Percentiles rank a stretch among this genome's conserved stretches.
Conservation (phyloP, 2,888 invertebrate species). For the Callyntrura guangdongensis region DNA sequence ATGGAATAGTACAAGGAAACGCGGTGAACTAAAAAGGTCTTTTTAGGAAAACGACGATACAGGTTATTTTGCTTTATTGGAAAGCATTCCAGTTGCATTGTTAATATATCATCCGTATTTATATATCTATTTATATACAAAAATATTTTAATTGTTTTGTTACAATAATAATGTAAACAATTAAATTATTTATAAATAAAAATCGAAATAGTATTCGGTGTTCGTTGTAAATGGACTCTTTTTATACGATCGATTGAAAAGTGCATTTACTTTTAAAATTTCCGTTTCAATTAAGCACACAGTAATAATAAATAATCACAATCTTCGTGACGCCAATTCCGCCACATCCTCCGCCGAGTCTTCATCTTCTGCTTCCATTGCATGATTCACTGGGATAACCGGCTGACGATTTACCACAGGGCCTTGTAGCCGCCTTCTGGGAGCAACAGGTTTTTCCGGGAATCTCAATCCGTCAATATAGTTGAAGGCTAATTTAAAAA, state of each 20-base stretch:
- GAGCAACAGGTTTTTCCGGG: constrained; percentile 66
- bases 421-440: constrained; percentile 48
- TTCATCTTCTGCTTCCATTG: constrained; percentile 58
- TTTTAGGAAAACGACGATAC: no score
- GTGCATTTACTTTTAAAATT: background rate
- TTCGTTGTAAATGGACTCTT: no score
- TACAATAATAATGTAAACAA: background rate
- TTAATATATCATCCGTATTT: background rate
- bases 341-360: constrained; percentile 66
- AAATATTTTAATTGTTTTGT: background rate
- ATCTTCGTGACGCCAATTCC: constrained; percentile 62
- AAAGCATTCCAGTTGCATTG: constrained; percentile 1
- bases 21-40: background rate
- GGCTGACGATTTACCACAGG: constrained; percentile 32
- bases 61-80: background rate
- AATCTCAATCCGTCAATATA: constrained; percentile 65
- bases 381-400: constrained; percentile 23
- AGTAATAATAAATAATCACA: constrained; percentile 26
- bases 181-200: no score
- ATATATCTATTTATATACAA: background rate
- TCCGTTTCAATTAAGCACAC: background rate
- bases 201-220: no score
- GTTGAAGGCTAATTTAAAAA: constrained; percentile 70
- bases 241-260: background rate
- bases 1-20: background rate